These are phyloP conservation scores for Emmelina monodactyla DNA, from an alignment of 2,888 invertebrate species.

Conservation along the genomic window DNA sequence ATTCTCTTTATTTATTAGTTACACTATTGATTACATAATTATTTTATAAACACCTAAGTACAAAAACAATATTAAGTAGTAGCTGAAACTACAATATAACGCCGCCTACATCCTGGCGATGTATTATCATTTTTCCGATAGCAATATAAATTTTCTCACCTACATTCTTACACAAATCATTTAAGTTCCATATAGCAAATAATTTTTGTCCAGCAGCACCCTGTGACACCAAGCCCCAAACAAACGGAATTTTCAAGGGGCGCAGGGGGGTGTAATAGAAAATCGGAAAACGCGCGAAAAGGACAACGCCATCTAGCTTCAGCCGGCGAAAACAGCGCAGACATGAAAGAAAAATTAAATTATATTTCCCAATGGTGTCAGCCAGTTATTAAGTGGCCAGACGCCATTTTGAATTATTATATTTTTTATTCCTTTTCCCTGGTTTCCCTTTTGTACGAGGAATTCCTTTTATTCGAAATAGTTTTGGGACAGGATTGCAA, in stretches of 20 bases:
- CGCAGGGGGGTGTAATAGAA: constrained; percentile 27
- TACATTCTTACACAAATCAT: constrained; percentile 56
- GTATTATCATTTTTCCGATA: too few relatives aligned
- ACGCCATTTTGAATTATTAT: constrained; percentile 67
- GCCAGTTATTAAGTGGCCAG: constrained; percentile 68
- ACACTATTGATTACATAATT: too few relatives aligned
- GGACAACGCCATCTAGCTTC: constrained; percentile 25
- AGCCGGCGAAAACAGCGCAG: constrained; percentile 28
- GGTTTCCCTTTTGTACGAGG: constrained; percentile 52
- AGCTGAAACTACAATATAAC: too few relatives aligned
- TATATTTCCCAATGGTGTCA: constrained; percentile 68
- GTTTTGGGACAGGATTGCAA: constrained; percentile 48
- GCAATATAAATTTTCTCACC: constrained; percentile 28
- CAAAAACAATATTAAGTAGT: too few relatives aligned
- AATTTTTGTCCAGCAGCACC: constrained; percentile 55
- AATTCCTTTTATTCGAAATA: constrained; percentile 59
- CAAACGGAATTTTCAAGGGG: constrained; percentile 41
- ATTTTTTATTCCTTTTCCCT: constrained; percentile 54
- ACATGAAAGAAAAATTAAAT: constrained; percentile 59
- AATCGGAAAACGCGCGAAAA: constrained; percentile 39
- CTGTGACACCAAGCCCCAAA: constrained; percentile 47
- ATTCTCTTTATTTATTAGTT: too few relatives aligned
- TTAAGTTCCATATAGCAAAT: constrained; percentile 60
- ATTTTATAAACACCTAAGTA: too few relatives aligned
- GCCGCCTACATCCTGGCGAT: too few relatives aligned